Conservation (phyloP, 2,113 vertebrate species). For the Rhinolophus sinicus region DNA sequence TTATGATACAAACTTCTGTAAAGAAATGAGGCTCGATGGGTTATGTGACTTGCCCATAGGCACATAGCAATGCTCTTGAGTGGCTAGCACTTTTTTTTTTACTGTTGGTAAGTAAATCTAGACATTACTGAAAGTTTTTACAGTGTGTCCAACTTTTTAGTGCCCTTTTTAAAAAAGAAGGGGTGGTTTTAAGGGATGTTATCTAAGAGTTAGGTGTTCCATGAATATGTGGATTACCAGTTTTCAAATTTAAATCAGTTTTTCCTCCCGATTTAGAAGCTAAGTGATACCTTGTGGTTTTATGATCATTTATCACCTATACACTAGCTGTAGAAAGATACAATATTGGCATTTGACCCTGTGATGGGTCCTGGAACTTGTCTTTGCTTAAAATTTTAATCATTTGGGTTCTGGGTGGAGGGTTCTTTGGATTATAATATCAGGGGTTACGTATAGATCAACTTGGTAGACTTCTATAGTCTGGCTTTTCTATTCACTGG, state of each 20-base stretch:
- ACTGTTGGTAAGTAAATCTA: neutral
- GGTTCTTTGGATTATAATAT: neutral
- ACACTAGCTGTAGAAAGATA: neutral
- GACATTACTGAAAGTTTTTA: neutral
- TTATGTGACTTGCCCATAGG: neutral
- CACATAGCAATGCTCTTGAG: neutral
- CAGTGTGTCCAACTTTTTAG: neutral
- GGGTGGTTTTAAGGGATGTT: neutral
- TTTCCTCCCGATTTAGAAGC: neutral
- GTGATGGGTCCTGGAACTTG: neutral
- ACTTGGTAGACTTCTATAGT: neutral
- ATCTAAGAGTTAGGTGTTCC: neutral
- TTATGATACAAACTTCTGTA: neutral
- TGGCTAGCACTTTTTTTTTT: neutral
- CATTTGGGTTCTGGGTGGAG: neutral
- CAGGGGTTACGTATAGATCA: neutral
- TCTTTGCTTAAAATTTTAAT: slow-evolving; percentile 2
- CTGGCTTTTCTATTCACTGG: neutral
- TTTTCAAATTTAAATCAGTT: neutral
- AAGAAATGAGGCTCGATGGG: neutral
- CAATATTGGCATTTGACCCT: slow-evolving; percentile 13
- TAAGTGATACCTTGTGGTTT: neutral
- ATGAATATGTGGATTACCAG: neutral
- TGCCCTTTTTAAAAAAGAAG: neutral
- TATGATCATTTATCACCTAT: neutral